A percentile compares a stretch with the other conserved stretches of the same genome.
phyloP scores from a whole-genome alignment of 1,140 invertebrate species.

The Neodiprion fabricii region DNA sequence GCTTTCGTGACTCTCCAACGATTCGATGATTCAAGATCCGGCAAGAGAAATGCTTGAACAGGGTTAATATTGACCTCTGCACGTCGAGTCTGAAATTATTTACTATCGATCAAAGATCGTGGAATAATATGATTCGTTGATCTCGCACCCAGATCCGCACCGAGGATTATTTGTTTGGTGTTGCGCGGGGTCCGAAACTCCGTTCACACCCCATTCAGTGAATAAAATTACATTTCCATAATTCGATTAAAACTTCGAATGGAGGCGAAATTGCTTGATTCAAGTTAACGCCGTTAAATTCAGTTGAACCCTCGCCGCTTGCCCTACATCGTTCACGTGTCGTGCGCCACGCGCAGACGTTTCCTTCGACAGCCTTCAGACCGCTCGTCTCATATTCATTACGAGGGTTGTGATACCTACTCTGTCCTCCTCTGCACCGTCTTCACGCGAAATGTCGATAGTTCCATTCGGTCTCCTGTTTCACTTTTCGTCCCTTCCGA shows the following conservation, averaged over 20 bases:
- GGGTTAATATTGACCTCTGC: too few species aligned
- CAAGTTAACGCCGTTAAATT: neutral
- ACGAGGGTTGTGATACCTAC: neutral
- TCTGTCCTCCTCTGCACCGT: neutral
- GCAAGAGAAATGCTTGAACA: too few species aligned
- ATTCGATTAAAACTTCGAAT: slow-evolving; percentile 5
- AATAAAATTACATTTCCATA: slow-evolving; percentile 8
- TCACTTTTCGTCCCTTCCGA: too few species aligned
- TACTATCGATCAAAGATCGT: too few species aligned
- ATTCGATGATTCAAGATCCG: too few species aligned
- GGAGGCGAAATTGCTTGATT: slow-evolving; percentile 4
- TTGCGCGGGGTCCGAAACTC: neutral
- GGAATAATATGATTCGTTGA: too few species aligned
- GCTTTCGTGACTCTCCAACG: too few species aligned
- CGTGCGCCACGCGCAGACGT: neutral
- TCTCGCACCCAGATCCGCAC: too few species aligned
- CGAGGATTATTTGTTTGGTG: neutral
- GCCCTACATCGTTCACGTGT: neutral
- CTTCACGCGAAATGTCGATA: neutral
- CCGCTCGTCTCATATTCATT: neutral
- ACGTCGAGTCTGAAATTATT: too few species aligned
- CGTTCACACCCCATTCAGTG: neutral
- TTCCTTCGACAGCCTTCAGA: neutral
- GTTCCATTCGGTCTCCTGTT: too few species aligned
- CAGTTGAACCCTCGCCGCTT: neutral